phyloP scores from a whole-genome alignment of 2,113 vertebrate genomes.

The Tragelaphus scriptus region DNA sequence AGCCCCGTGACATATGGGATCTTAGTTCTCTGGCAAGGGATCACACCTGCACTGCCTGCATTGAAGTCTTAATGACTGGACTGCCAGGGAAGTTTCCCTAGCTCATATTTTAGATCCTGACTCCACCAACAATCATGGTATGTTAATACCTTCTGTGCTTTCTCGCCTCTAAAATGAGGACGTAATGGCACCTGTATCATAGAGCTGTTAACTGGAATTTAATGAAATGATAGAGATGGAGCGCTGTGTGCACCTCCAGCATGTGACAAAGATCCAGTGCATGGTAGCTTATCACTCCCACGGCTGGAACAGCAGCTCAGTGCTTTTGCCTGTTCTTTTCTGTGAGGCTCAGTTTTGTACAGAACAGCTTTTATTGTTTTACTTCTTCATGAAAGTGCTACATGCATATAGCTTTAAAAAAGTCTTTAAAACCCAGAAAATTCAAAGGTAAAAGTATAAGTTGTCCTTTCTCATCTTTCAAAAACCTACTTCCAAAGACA shows the following conservation, averaged over 20 bases:
- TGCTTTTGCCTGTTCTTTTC: not conserved
- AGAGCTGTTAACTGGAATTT: not conserved
- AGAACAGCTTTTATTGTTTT: not conserved
- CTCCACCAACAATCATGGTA: not conserved
- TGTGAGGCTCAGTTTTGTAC: not conserved
- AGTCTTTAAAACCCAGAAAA: not conserved
- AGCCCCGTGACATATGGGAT: not conserved
- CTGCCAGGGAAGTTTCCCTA: not conserved
- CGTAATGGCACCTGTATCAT: not conserved
- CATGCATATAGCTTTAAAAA: not conserved
- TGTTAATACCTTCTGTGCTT: not conserved
- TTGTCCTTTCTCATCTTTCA: not conserved
- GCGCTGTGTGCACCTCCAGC: no score
- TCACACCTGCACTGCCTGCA: not conserved
- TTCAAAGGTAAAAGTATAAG: not conserved
- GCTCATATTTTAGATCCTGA: not conserved
- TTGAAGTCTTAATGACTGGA: not conserved
- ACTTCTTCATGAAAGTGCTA: not conserved
- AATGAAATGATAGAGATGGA: not conserved
- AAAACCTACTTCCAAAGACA: not conserved
- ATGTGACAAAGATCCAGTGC: not conserved
- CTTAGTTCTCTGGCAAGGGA: not conserved
- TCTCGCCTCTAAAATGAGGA: not conserved
- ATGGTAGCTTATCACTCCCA: not conserved
- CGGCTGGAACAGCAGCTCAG: not conserved